Base-by-base conservation (phyloP, 2,888 invertebrate species). In the Lysandra bellargus region DNA sequence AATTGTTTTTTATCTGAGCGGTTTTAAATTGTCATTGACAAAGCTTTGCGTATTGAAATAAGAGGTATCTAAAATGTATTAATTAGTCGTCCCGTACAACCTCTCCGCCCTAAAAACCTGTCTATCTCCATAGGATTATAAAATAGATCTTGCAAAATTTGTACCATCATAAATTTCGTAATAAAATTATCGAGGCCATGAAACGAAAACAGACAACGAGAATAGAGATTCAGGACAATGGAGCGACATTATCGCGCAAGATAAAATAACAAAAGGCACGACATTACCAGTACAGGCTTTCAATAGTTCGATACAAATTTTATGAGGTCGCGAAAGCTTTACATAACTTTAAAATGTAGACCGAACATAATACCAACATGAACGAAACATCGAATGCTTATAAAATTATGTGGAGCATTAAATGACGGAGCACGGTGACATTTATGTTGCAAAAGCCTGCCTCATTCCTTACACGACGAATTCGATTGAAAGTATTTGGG, bases 381-480 rank as follows among this genome's bases (percentile, higher is more conserved):
- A 82, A 81, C 74, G 73, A 83, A 84, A 83, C 82, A 82, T 85
- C 82, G 81, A 75, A 79, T 79, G 75, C 79, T 60, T 64, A 75
- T 33, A 75, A 79, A 75, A 64, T 79, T 75, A 75, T 86, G 83
- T 86, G 85, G 87, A 87, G 85, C 87, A 84, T 85, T 84, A 85
- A 86, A 84, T 85, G 33, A 79, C 78, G 75, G 60, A 79, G 76
- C 78, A 76, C 78, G 80, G 78, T 80, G 81, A 79, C 75, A 75
- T 75, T 79, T 30, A 30, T 60, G 74, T 76, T 75, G 49, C 75
- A 79, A 78, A 69, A 79, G 17, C 37, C 64, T 75, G 75, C 75
- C 61, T 53, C 40, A 79, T 60, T 74, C 74, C 44, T 44, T 75
- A 57, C 69, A 57, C 30, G 69, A 30, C 33, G 0, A 57, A 75